Conservation (phyloP, 2,113 vertebrate genomes). For the Gavialis gangeticus region DNA sequence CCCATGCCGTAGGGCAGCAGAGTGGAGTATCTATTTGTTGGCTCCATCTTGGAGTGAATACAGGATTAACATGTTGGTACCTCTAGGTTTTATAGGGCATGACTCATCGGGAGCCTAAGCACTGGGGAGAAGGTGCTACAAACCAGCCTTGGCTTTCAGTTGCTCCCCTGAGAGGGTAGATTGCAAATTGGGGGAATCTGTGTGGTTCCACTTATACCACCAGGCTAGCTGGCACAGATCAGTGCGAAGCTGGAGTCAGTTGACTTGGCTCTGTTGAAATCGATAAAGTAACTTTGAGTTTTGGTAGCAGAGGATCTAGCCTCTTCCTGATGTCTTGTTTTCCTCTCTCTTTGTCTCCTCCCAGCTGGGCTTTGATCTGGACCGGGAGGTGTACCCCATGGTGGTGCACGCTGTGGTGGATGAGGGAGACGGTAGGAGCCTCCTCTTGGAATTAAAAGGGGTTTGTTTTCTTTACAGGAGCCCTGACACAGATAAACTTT, state of each 20-base stretch:
- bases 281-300: not conserved
- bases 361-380: slow-evolving; percentile 94
- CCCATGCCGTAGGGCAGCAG: not conserved
- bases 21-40: not conserved
- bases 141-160: not conserved
- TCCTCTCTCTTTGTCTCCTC: not conserved
- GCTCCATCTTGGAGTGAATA: not conserved
- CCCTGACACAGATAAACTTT: not conserved
- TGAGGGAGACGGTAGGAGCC: slow-evolving; percentile 87
- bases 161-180: not conserved
- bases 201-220: not conserved
- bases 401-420: slow-evolving; percentile 96
- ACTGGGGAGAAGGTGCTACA: not conserved
- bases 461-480: not conserved
- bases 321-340: not conserved
- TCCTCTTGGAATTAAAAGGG: not conserved
- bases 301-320: not conserved
- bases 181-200: not conserved
- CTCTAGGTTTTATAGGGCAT: not conserved
- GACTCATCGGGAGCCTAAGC: not conserved
- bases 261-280: not conserved
- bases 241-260: no score
- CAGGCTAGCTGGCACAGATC: not conserved
- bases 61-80: not conserved
- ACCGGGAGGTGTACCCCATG: slow-evolving; percentile 95